phyloP scores from a whole-genome alignment of 2,888 invertebrate species.

The Dysmachus trigonus region DNA sequence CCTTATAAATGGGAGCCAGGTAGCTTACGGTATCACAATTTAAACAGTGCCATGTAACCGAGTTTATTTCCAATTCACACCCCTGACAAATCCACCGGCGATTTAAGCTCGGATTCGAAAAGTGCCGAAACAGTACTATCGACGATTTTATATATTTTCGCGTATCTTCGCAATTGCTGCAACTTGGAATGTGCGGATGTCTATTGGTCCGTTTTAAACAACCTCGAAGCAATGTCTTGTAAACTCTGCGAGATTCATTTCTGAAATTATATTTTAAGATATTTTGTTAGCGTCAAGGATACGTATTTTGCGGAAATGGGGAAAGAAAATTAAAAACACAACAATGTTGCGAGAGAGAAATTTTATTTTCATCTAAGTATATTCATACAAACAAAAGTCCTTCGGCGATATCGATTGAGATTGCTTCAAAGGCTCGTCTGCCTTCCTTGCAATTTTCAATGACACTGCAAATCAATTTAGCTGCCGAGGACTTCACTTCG shows the following conservation, averaged over 20 bases:
- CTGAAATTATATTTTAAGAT: constrained; percentile 55
- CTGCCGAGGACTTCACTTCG: neutral
- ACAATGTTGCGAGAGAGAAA: neutral
- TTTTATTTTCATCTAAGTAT: neutral
- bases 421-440: neutral
- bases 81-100: constrained; percentile 64
- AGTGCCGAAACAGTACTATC: constrained; percentile 62
- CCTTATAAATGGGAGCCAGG: constrained; percentile 64
- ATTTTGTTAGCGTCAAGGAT: neutral
- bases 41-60: constrained; percentile 65
- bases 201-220: constrained; percentile 62
- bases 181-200: constrained; percentile 59
- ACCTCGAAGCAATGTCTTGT: constrained; percentile 62
- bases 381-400: neutral
- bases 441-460: neutral
- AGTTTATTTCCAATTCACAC: constrained; percentile 63
- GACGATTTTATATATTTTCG: constrained; percentile 62
- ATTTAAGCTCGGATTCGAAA: constrained; percentile 64
- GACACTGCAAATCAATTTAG: neutral
- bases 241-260: constrained; percentile 62
- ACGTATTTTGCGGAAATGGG: neutral
- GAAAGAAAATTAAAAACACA: neutral
- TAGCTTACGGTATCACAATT: constrained; percentile 64
- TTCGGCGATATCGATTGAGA: neutral
- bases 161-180: constrained; percentile 62